phyloP scores from a whole-genome alignment of 2,888 invertebrate genomes.

The Dysmachus trigonus region DNA sequence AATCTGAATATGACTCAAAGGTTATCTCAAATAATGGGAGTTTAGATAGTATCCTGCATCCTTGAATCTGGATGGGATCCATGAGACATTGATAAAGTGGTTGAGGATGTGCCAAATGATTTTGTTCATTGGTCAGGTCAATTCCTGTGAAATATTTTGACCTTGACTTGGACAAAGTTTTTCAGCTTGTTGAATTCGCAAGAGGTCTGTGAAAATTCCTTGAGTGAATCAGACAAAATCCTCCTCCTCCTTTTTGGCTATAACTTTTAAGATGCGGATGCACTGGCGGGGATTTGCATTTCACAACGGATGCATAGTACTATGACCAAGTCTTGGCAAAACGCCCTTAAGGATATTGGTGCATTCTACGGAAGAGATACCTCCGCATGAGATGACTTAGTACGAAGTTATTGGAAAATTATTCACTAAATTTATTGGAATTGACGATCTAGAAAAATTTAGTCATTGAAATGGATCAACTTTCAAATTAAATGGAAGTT shows the following conservation, averaged over 20 bases:
- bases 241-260: neutral
- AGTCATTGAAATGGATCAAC: neutral
- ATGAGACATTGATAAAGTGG: neutral
- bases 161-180: neutral
- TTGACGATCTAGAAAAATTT: neutral
- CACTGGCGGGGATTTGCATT: neutral
- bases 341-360: neutral
- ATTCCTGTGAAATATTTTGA: neutral
- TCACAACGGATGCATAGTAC: neutral
- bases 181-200: neutral
- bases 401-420: neutral
- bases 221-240: neutral
- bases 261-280: neutral
- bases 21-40: neutral
- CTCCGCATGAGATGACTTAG: neutral
- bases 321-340: neutral
- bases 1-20: neutral
- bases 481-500: neutral
- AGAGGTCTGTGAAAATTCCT: neutral
- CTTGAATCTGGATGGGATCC: neutral
- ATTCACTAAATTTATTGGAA: neutral
- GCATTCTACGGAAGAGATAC: neutral
- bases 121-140: slow-evolving; percentile 2
- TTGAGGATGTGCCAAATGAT: slow-evolving; percentile 1
- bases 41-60: neutral